phyloP scores from a whole-genome alignment of 2,113 vertebrate genomes.

The Scartelaos histophorus region DNA sequence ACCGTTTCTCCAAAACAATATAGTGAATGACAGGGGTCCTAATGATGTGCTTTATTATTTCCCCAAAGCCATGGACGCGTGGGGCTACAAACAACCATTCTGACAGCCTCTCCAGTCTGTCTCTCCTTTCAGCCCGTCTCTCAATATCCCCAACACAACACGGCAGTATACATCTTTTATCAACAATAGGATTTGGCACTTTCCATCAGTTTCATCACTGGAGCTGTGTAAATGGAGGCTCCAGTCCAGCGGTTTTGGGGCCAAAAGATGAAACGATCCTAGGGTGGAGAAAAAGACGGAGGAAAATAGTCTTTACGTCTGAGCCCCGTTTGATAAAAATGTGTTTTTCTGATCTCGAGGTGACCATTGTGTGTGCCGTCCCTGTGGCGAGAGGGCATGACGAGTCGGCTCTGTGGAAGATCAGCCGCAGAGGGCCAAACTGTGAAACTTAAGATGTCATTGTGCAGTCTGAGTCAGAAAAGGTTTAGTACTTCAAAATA shows the following conservation, averaged over 20 bases:
- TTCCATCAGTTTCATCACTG: slow-evolving; percentile 63
- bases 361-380: slow-evolving; percentile 31
- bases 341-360: slow-evolving; percentile 11
- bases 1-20: slow-evolving; percentile 54
- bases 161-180: slow-evolving; percentile 65
- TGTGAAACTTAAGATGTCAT: neutral
- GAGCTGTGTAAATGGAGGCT: slow-evolving; percentile 45
- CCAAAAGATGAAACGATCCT: slow-evolving; percentile 30
- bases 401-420: slow-evolving; percentile 21
- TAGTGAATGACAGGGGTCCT: slow-evolving; percentile 73
- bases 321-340: slow-evolving; percentile 22
- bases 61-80: slow-evolving; percentile 61
- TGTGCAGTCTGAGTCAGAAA: neutral
- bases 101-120: slow-evolving; percentile 73
- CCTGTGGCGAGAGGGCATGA: slow-evolving; percentile 4
- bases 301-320: slow-evolving; percentile 11
- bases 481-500: too few relatives aligned
- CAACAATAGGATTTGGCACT: slow-evolving; percentile 68
- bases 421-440: neutral
- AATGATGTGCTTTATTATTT: slow-evolving; percentile 79
- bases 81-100: slow-evolving; percentile 75
- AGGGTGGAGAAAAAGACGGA: slow-evolving; percentile 16
- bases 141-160: slow-evolving; percentile 58
- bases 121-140: slow-evolving; percentile 66
- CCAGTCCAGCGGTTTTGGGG: slow-evolving; percentile 25